These are phyloP conservation scores for Holothuria glaberrima DNA, from an alignment of 35 echinoderm and acorn worm genomes.

Conservation along the genomic window DNA sequence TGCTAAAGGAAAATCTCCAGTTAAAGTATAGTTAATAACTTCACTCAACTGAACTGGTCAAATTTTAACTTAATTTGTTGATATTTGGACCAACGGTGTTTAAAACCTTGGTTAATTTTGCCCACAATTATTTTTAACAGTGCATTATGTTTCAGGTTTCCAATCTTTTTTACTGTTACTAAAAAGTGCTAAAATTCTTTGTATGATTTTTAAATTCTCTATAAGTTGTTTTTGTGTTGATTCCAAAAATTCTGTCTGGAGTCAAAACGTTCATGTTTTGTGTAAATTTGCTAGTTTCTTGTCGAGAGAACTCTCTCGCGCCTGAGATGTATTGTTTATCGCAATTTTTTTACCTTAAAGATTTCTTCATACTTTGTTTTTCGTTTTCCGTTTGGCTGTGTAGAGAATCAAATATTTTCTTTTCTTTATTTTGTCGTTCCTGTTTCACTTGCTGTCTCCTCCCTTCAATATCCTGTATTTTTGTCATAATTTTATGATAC, in stretches of 20 bases:
- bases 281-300: neutral
- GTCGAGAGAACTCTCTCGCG: no score
- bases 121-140: neutral
- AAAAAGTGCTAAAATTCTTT: neutral
- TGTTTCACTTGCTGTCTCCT: neutral
- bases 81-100: neutral
- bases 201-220: neutral
- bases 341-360: neutral
- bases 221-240: neutral
- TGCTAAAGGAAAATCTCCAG: no score
- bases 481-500: neutral
- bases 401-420: neutral
- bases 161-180: neutral
- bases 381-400: neutral
- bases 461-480: neutral
- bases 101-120: neutral
- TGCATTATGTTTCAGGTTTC: neutral
- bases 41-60: no score
- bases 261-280: neutral
- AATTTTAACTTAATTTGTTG: neutral
- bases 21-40: no score
- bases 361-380: neutral
- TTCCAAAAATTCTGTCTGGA: neutral
- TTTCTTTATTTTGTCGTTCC: neutral
- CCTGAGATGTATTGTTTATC: neutral